Conservation (phyloP, 1,140 invertebrate species). For the Zaprionus africanus region DNA sequence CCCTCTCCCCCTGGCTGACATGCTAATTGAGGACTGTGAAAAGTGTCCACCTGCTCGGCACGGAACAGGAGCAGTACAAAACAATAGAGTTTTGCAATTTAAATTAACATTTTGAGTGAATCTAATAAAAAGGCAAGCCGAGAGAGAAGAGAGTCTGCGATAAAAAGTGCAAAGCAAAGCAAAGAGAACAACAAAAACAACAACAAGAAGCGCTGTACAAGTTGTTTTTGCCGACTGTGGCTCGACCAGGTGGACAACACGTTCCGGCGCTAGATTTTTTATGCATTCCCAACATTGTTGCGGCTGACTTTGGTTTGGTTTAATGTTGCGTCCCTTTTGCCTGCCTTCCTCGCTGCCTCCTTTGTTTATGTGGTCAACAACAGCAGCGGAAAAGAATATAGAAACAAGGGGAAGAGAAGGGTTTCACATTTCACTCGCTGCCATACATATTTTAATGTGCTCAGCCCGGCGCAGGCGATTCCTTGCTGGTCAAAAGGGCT, state of each 20-base stretch:
- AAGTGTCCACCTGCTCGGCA: conserved; percentile 30
- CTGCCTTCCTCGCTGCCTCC: not conserved
- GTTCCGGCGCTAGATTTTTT: conserved; percentile 55
- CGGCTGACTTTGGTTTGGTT: conserved; percentile 54
- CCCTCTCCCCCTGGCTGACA: conserved; percentile 9
- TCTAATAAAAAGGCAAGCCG: conserved; percentile 51
- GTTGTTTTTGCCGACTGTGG: conserved; percentile 62
- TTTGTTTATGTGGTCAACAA: conserved; percentile 50
- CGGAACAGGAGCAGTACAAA: conserved; percentile 38
- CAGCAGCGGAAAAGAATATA: conserved; percentile 14
- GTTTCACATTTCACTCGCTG: conserved; percentile 46
- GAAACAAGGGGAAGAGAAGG: not conserved
- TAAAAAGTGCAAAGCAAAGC: conserved; percentile 59
- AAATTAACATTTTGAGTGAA: conserved; percentile 79
- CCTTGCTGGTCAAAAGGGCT: conserved; percentile 64
- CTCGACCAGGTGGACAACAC: conserved; percentile 69
- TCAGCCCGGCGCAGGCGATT: conserved; percentile 30
- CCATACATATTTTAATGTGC: conserved; percentile 53
- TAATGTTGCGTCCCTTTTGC: conserved; percentile 37
- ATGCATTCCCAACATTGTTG: conserved; percentile 58
- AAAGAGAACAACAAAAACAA: conserved; percentile 38
- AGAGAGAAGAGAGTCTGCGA: conserved; percentile 1
- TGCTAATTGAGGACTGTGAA: conserved; percentile 65
- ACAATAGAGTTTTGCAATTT: conserved; percentile 76
- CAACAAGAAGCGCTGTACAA: conserved; percentile 37